Evolutionary conservation across 2,797 vertebrate species (phyloP), one percentile per base, ranked within the genome.

Genomic region (Trematomus bernacchii): DNA sequence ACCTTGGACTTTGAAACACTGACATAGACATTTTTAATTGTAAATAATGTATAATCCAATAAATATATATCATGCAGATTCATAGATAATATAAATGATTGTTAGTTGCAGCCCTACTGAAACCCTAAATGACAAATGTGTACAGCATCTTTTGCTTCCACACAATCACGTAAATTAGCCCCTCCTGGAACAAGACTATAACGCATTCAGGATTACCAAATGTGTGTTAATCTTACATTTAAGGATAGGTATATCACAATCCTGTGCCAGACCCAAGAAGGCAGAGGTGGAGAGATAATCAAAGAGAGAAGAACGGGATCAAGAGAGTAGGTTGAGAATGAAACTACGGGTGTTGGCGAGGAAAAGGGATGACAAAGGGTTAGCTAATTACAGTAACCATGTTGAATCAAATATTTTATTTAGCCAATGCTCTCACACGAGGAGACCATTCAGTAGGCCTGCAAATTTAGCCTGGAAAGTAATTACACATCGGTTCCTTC

Each of bases 401-500:
- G 71, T 64, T 71, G 72, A 86, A 88, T 87, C 85, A 78, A 85
- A 83, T 63, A 87, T 86, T 87, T 79, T 77, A 87, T 77, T 79
- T 77, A 46, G 76, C 63, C 64, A 62, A 51, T 7, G 9, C 79
- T 85, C 80, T 75, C 58, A 80, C 76, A 76, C 52, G 73, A 86
- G 61, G 71, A 77, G 80, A 68, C 71, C 60, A 72, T 78, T 86
- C 76, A 86, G 88, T 76, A 69, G 66, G 79, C 60, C 73, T 72
- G 62, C 76, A 69, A 82, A 84, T 87, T 77, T 65, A 57, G 76
- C 83, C 82, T 73, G 66, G 66, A 89, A 92, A 87, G 89, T 91
- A 89, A 92, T 92, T 91, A 92, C 62, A 85, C 73, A 79, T 71
- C 60, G 81, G 67, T 59, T 84, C 87, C 77, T 81, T 84, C 84